phyloP scores from a whole-genome alignment of 2,797 vertebrate genomes.

The Masticophis lateralis region DNA sequence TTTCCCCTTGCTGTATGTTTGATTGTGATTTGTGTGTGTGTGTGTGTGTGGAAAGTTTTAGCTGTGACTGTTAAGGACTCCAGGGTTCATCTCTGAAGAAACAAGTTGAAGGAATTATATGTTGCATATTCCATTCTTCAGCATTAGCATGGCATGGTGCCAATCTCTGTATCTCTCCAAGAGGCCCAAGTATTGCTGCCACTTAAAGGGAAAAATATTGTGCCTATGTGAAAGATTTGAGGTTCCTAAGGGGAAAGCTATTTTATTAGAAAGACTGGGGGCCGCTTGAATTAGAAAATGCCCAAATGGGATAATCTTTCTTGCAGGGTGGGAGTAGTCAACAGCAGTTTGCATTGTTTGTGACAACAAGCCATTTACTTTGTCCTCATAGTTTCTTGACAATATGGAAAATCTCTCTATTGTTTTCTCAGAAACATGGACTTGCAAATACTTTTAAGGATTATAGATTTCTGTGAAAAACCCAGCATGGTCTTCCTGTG shows the following conservation, averaged over 20 bases:
- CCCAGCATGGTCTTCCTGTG: background rate
- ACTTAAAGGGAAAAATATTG: background rate
- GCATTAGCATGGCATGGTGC: background rate
- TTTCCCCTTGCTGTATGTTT: background rate
- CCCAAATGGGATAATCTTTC: background rate
- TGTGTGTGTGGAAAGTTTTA: constrained; percentile 12
- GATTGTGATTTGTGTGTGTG: background rate
- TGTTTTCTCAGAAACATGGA: background rate
- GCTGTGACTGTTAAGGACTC: constrained; percentile 19
- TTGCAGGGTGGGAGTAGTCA: background rate
- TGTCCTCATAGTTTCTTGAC: background rate
- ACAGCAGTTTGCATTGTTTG: background rate
- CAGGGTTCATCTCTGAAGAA: constrained; percentile 12
- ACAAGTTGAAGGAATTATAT: background rate
- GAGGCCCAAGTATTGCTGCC: background rate
- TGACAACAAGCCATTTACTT: background rate
- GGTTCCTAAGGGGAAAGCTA: constrained; percentile 23
- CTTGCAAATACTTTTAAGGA: background rate
- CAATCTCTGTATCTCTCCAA: background rate
- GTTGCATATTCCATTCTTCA: background rate
- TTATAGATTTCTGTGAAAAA: background rate
- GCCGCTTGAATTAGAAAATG: background rate
- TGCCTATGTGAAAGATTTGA: background rate
- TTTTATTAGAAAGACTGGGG: background rate
- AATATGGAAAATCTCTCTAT: background rate